phyloP scores from a whole-genome alignment of 2,888 invertebrate genomes.

The Gymnosoma rotundatum region DNA sequence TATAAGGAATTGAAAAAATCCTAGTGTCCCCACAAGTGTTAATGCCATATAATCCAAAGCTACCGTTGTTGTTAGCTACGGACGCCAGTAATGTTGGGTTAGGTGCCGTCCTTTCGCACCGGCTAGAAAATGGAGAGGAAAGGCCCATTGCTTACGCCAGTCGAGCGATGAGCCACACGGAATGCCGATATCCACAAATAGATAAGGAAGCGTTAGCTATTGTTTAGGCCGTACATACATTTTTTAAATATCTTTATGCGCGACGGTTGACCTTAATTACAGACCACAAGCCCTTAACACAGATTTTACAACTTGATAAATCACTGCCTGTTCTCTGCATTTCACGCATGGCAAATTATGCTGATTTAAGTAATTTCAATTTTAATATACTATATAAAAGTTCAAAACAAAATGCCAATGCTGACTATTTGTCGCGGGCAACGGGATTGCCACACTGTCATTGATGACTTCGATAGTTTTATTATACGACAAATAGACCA shows the following conservation, averaged over 20 bases:
- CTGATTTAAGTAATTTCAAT: conserved; percentile 22
- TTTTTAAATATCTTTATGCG: background rate
- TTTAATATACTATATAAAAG: conserved; percentile 28
- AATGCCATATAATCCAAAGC: background rate
- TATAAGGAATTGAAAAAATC: background rate
- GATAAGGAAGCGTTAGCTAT: background rate
- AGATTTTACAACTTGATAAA: no score
- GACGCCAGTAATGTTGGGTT: background rate
- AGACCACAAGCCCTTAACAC: background rate
- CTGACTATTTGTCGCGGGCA: conserved; percentile 19
- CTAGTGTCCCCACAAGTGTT: background rate
- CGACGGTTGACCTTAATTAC: background rate
- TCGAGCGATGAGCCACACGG: background rate
- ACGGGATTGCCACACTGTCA: background rate
- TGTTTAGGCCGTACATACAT: background rate
- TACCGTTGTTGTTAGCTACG: background rate
- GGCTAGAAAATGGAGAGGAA: background rate
- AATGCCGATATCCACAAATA: background rate
- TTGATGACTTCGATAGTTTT: no score
- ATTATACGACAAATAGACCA: no score
- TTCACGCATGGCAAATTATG: conserved; percentile 45
- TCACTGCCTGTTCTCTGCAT: conserved; percentile 28
- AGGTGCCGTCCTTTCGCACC: background rate
- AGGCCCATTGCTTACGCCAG: background rate
- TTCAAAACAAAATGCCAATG: conserved; percentile 19